These are phyloP conservation scores for Eunapius fragilis DNA, from an alignment of 37 sponge, comb jelly and placozoan species.

Conservation along the genomic window DNA sequence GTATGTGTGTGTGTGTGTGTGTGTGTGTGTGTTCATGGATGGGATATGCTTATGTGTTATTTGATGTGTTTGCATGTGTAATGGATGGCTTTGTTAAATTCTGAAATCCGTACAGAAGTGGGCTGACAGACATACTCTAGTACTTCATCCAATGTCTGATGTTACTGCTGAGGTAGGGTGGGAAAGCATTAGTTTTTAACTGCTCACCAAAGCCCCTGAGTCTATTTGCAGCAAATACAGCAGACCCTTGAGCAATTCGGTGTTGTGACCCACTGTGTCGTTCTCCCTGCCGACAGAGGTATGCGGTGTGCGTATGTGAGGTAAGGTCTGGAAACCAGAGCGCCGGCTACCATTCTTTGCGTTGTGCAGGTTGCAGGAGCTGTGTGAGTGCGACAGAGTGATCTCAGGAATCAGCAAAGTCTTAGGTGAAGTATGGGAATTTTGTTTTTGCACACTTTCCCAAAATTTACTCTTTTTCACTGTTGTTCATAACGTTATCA, in stretches of 20 bases:
- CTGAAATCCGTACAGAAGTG: background rate
- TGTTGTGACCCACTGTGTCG: slow-evolving; percentile 1
- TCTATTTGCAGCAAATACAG: slow-evolving; percentile 16
- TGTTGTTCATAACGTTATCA: background rate
- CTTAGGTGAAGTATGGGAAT: background rate
- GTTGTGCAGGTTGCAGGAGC: background rate
- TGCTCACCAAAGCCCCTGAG: background rate
- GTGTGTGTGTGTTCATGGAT: background rate
- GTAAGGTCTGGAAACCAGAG: background rate
- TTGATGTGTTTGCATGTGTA: background rate
- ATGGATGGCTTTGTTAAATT: background rate
- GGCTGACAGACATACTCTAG: background rate
- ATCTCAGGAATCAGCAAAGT: background rate
- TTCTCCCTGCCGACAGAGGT: background rate
- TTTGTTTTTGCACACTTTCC: background rate
- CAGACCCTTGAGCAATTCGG: slow-evolving; percentile 23
- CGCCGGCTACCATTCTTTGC: background rate
- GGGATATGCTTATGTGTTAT: background rate
- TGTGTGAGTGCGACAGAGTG: background rate
- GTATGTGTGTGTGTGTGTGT: background rate
- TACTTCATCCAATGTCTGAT: background rate
- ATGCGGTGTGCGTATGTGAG: background rate
- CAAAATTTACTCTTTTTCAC: background rate
- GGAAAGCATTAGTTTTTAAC: background rate
- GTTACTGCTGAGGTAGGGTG: slow-evolving; percentile 13